phyloP scores from a whole-genome alignment of 2,113 vertebrate genomes.

The Scortum barcoo region DNA sequence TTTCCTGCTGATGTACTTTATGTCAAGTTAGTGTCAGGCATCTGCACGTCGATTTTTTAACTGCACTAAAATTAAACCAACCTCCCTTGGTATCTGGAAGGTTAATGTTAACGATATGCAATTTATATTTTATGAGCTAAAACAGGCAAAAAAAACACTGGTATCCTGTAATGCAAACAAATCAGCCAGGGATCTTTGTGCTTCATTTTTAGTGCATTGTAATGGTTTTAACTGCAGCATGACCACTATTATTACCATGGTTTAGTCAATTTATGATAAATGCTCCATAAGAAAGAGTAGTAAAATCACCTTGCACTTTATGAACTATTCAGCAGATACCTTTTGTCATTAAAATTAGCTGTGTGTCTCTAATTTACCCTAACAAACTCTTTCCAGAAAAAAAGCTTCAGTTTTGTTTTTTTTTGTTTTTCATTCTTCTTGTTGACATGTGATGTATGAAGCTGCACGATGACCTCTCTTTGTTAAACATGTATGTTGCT shows the following conservation, averaged over 20 bases:
- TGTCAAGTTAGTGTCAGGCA: background rate
- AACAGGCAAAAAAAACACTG: constrained; percentile 52
- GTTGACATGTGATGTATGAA: constrained; percentile 66
- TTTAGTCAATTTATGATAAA: background rate
- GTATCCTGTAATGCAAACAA: constrained; percentile 1
- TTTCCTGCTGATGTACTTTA: background rate
- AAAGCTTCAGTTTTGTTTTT: constrained; percentile 27
- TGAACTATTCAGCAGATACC: background rate
- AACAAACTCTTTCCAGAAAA: constrained; percentile 34
- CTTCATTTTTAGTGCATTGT: background rate
- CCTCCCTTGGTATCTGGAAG: background rate
- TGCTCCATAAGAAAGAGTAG: background rate
- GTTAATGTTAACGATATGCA: constrained; percentile 16
- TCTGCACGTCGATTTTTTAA: background rate
- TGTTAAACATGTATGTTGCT: constrained; percentile 89
- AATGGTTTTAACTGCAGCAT: background rate
- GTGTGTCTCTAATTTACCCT: constrained; percentile 5
- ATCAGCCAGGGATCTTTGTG: background rate
- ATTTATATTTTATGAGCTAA: constrained; percentile 32
- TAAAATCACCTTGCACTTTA: background rate
- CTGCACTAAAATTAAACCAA: background rate
- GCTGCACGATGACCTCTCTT: constrained; percentile 73
- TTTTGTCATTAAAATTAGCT: constrained; percentile 6
- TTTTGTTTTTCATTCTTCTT: constrained; percentile 27
- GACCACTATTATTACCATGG: background rate